Evolutionary conservation across 92 coral and sea anemone genomes (phyloP), one percentile per base, ranked within the genome.

Genomic region (Heliopora coerulea): DNA sequence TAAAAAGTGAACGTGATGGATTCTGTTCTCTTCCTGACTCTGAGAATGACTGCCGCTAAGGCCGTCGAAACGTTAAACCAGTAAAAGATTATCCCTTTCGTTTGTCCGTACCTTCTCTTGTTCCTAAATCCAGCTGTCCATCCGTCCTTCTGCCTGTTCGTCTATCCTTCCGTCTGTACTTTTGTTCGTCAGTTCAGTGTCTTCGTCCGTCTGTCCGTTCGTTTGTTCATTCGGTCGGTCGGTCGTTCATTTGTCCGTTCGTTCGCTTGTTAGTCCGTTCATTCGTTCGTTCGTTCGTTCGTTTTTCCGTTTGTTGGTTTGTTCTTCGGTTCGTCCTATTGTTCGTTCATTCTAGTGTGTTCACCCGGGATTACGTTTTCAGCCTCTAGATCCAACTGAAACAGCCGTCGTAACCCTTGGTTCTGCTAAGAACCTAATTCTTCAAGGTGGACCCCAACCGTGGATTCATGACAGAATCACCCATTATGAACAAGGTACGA

Each of bases 401-500:
- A 79, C 88, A 10, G 98, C 89, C 24, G 88, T 93, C 4, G 98
- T 93, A 2, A 85, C 91, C 12, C 81, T 93, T 46, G 95, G 98
- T 9, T 83, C 98, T 24, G 83, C 83, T 13, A 93, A 90, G 84
- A 93, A 90, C 73, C 67, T 93, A 25, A 81, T 93, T 91, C 56
- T 93, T 49, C 89, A 89, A 44, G 98, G 98, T 25, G 98, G 98
- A 29, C 98, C 98, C 0, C 83, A 85, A 2, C 98, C 98, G 0
- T 93, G 98, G 98, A 88, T 93, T 72, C 79, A 87, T 30, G 98
- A 93, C 57, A 87, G 96, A 9, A 90, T 95, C 23, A 87, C 96
- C 3, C 88, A 89, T 68, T 93, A 87, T 86, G 93, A 90, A 54
- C 37, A 79, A 48, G 84, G 97, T 91, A 48, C 49, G 8, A 18